Evolutionary conservation across 2,888 invertebrate genomes (phyloP).

Genomic region (Lasioglossum vierecki): DNA sequence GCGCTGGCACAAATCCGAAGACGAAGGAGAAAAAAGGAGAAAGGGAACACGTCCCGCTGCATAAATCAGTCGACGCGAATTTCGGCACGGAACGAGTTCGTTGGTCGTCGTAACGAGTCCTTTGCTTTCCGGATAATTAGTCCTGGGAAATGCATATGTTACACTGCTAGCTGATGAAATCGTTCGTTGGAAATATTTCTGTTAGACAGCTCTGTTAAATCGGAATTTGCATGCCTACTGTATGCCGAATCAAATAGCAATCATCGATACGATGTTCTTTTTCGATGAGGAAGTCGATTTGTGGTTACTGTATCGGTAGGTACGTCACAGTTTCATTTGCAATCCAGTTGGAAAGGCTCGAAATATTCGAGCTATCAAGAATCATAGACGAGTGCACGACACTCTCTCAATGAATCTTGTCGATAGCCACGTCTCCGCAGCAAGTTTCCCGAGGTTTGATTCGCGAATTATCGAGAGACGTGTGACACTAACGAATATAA

Average conservation of each 20-base stretch:
- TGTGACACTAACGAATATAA: slow-evolving; percentile 8
- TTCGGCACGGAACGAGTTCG: background rate
- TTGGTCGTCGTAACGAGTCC: background rate
- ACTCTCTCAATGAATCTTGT: background rate
- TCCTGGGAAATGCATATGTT: background rate
- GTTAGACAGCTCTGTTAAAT: background rate
- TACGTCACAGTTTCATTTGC: background rate
- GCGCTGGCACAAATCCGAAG: background rate
- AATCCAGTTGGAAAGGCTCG: background rate
- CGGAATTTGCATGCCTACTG: background rate
- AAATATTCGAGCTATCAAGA: background rate
- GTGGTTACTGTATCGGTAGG: background rate
- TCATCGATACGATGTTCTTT: background rate
- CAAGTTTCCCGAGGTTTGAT: background rate
- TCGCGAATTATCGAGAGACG: background rate
- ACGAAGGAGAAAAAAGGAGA: background rate
- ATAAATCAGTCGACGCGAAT: slow-evolving; percentile 11
- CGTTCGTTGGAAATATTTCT: background rate
- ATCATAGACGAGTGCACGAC: background rate
- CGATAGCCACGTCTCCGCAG: slow-evolving; percentile 1
- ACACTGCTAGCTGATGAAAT: background rate
- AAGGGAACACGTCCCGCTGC: background rate
- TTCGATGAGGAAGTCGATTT: background rate
- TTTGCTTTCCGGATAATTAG: background rate
- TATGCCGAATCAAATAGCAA: background rate